phyloP scores from a whole-genome alignment of 2,888 invertebrate genomes.

The Cerceris ruficornis region DNA sequence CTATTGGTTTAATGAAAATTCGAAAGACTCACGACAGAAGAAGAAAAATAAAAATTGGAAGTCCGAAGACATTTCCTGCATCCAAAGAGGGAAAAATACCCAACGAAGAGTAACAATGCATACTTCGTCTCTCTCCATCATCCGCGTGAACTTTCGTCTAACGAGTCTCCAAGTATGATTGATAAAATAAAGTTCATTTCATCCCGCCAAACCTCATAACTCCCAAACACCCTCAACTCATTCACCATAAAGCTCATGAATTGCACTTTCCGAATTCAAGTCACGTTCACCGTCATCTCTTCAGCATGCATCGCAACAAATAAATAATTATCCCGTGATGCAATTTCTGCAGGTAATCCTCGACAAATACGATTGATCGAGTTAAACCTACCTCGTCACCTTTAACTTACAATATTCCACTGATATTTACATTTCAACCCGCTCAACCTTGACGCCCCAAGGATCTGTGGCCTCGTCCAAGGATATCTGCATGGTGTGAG shows the following conservation, averaged over 20 bases:
- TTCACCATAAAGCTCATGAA: neutral
- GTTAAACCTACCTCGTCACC: too few species aligned
- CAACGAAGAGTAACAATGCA: neutral
- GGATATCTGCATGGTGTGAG: conserved; percentile 93
- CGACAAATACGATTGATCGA: neutral
- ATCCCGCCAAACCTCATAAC: neutral
- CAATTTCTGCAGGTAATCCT: neutral
- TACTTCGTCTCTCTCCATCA: too few species aligned
- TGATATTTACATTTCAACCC: conserved; percentile 94
- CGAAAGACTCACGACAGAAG: neutral
- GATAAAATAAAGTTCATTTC: too few species aligned
- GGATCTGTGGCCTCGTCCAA: conserved; percentile 94
- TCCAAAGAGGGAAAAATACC: neutral
- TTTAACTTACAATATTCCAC: neutral
- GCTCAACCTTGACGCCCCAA: conserved; percentile 96
- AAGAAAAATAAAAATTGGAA: neutral
- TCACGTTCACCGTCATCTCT: neutral
- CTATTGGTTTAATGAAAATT: too few species aligned
- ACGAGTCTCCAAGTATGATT: too few species aligned
- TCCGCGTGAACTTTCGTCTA: too few species aligned
- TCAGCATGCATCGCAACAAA: neutral
- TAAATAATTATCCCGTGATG: neutral
- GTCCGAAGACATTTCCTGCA: too few species aligned
- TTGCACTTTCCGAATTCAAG: neutral
- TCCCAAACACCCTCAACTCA: too few species aligned